These are phyloP conservation scores for Brenthis hecate DNA, from an alignment of 2,888 invertebrate genomes.

Conservation along the genomic window DNA sequence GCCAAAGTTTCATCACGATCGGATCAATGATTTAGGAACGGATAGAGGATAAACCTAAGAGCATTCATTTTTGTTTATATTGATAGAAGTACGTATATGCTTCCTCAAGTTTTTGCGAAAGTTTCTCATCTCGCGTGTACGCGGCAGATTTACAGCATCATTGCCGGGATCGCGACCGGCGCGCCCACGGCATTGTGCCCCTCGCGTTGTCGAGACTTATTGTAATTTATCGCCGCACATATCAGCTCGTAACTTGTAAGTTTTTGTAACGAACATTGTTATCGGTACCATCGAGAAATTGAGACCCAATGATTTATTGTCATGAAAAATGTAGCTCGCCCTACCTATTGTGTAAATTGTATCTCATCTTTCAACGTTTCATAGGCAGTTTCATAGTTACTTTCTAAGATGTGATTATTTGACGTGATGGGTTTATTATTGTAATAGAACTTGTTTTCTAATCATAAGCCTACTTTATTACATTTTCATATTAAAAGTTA, in stretches of 20 bases:
- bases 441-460: too few species aligned
- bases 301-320: conserved; percentile 7
- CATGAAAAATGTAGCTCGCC: background rate
- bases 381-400: background rate
- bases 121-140: conserved; percentile 15
- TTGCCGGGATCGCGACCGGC: conserved; percentile 23
- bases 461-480: too few species aligned
- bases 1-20: too few species aligned
- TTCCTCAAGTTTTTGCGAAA: background rate
- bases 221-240: conserved; percentile 38
- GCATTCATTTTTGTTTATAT: background rate
- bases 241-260: conserved; percentile 17
- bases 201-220: conserved; percentile 32
- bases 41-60: too few species aligned
- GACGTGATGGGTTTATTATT: too few species aligned
- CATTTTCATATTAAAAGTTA: too few species aligned
- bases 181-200: conserved; percentile 35
- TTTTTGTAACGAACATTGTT: conserved; percentile 15
- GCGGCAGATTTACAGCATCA: conserved; percentile 22
- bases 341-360: too few species aligned
- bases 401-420: too few species aligned
- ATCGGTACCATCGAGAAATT: conserved; percentile 21
- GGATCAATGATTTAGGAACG: too few species aligned
- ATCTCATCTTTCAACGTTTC: background rate
- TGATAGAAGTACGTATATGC: background rate